phyloP scores from a whole-genome alignment of 2,797 vertebrate genomes.

The Sarcophilus harrisii region DNA sequence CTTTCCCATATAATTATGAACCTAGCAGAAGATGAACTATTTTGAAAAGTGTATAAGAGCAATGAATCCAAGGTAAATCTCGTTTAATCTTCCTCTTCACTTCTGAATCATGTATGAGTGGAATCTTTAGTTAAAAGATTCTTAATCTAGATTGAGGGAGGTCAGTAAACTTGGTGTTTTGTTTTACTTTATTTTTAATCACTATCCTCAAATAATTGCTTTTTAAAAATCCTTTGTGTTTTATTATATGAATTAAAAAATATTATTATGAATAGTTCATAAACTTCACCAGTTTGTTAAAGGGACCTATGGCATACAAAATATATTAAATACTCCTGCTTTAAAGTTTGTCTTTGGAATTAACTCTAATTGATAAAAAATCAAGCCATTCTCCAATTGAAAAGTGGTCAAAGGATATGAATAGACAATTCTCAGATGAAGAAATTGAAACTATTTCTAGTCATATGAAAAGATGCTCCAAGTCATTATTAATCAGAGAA shows the following conservation, averaged over 20 bases:
- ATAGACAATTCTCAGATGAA: too few relatives aligned
- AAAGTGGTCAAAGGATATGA: too few relatives aligned
- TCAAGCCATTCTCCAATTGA: too few relatives aligned
- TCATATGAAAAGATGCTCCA: too few relatives aligned
- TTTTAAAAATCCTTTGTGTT: background rate
- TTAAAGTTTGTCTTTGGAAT: too few relatives aligned
- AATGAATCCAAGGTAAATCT: background rate
- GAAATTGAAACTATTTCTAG: too few relatives aligned
- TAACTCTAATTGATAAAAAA: too few relatives aligned
- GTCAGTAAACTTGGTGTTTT: background rate
- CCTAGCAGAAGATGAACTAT: background rate
- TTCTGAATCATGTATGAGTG: background rate
- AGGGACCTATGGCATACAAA: background rate
- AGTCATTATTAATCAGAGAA: too few relatives aligned
- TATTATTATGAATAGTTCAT: background rate
- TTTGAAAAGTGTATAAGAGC: background rate
- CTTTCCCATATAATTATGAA: background rate
- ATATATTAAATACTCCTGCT: background rate
- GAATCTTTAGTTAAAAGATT: background rate
- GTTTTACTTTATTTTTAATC: background rate
- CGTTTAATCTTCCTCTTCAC: background rate
- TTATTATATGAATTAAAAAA: background rate
- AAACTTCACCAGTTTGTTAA: background rate
- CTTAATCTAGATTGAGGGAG: background rate
- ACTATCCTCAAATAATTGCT: background rate